These are phyloP conservation scores for Peromyscus californicus DNA, from an alignment of 2,113 vertebrate genomes.

Conservation along the genomic window DNA sequence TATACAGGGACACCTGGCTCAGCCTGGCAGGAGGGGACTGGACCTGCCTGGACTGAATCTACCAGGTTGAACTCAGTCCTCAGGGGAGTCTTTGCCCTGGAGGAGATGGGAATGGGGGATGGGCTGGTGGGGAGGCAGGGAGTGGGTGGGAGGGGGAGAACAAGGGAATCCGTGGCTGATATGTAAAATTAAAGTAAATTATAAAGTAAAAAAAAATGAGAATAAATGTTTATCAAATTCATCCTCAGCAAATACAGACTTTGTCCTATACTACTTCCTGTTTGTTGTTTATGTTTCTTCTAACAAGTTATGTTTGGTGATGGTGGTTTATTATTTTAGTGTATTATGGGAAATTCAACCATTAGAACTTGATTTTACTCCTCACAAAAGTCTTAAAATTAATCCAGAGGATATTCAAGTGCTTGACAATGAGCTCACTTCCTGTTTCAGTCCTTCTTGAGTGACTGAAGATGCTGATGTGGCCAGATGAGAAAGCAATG, in stretches of 20 bases:
- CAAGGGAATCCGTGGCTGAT: too few species aligned
- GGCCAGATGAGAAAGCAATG: background rate
- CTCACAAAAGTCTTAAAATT: conserved; percentile 23
- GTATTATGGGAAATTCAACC: background rate
- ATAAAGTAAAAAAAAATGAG: too few species aligned
- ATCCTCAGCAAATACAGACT: background rate
- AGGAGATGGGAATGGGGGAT: too few species aligned
- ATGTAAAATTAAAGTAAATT: too few species aligned
- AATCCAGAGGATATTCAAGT: background rate
- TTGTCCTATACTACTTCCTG: background rate
- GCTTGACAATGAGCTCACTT: background rate
- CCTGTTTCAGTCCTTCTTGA: background rate
- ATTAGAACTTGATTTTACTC: conserved; percentile 17
- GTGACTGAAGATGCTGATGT: background rate
- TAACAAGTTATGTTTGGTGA: conserved; percentile 38
- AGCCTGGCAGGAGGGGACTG: too few species aligned
- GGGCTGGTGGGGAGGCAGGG: too few species aligned
- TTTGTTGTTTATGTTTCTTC: background rate
- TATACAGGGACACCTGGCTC: too few species aligned
- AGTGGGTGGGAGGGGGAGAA: too few species aligned
- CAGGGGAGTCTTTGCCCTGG: too few species aligned
- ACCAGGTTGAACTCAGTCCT: too few species aligned
- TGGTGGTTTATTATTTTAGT: background rate
- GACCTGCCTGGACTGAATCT: too few species aligned
- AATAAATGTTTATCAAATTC: conserved; percentile 32